phyloP scores from a whole-genome alignment of 2,888 invertebrate species.

The Listrodromus nycthemerus region DNA sequence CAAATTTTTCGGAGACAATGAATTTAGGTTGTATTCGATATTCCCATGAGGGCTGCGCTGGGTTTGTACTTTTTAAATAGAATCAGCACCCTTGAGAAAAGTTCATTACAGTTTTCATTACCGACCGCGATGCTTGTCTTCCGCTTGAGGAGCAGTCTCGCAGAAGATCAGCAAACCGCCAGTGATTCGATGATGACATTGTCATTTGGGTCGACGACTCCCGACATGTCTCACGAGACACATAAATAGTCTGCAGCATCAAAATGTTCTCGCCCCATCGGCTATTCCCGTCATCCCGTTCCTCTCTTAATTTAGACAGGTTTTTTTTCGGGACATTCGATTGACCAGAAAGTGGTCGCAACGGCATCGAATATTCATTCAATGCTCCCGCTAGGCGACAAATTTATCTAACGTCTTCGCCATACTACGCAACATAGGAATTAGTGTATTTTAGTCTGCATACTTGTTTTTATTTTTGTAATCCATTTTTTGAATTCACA shows the following conservation, averaged over 20 bases:
- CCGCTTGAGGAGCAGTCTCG: too few relatives aligned
- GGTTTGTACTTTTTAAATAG: too few relatives aligned
- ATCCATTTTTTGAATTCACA: background rate
- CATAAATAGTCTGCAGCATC: constrained; percentile 62
- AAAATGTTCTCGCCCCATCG: background rate
- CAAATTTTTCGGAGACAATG: too few relatives aligned
- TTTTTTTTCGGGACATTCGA: background rate
- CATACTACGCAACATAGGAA: background rate
- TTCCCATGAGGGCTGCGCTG: too few relatives aligned
- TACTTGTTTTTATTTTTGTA: background rate
- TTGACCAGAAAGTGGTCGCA: background rate
- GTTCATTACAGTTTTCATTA: too few relatives aligned
- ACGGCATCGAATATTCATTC: constrained; percentile 13
- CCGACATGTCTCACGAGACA: constrained; percentile 53
- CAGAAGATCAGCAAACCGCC: background rate
- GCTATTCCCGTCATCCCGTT: constrained; percentile 3
- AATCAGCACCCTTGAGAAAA: background rate
- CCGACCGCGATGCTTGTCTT: too few relatives aligned
- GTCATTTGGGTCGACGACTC: constrained; percentile 67
- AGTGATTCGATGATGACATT: constrained; percentile 44
- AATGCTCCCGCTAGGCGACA: background rate
- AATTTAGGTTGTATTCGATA: too few relatives aligned
- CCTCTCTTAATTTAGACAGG: constrained; percentile 1
- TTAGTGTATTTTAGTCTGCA: background rate
- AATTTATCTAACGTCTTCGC: constrained; percentile 23